These are phyloP conservation scores for Piprites chloris DNA, from an alignment of 2,113 vertebrate species.

Conservation along the genomic window DNA sequence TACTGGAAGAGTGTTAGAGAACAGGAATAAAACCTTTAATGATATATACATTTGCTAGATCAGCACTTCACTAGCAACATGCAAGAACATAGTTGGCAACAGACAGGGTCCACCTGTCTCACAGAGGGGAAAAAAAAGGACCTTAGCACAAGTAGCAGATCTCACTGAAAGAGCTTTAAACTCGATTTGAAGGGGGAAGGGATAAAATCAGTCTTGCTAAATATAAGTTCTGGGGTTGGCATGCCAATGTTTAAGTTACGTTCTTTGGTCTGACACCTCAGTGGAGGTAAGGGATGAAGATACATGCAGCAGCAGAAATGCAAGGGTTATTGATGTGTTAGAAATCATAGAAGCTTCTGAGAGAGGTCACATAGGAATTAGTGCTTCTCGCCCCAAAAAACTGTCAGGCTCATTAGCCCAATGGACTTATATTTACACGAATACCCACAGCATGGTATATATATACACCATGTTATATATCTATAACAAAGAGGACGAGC, in stretches of 20 bases:
- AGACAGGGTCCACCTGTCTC: not conserved
- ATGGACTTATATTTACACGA: not conserved
- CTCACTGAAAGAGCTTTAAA: not conserved
- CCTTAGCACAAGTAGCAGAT: not conserved
- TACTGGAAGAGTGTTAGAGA: not conserved
- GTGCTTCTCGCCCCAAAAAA: not conserved
- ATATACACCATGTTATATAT: not conserved
- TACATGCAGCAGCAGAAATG: not conserved
- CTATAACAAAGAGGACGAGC: not conserved
- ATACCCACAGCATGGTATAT: not conserved
- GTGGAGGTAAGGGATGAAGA: not conserved
- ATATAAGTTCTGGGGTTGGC: not conserved
- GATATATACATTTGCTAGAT: not conserved
- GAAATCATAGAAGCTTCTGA: not conserved
- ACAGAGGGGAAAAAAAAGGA: not conserved
- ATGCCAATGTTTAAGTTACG: not conserved
- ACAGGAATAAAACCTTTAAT: not conserved
- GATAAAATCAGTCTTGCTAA: not conserved
- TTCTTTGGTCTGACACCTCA: not conserved
- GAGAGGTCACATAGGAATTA: rapidly evolving
- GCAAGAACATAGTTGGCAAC: not conserved
- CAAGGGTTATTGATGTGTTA: not conserved
- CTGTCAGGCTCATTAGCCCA: not conserved
- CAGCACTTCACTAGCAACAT: not conserved
- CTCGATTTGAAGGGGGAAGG: not conserved